Evolutionary conservation across 2,797 vertebrate genomes (phyloP), one percentile per base, ranked within the genome.

Genomic region (Galaxias olidus): DNA sequence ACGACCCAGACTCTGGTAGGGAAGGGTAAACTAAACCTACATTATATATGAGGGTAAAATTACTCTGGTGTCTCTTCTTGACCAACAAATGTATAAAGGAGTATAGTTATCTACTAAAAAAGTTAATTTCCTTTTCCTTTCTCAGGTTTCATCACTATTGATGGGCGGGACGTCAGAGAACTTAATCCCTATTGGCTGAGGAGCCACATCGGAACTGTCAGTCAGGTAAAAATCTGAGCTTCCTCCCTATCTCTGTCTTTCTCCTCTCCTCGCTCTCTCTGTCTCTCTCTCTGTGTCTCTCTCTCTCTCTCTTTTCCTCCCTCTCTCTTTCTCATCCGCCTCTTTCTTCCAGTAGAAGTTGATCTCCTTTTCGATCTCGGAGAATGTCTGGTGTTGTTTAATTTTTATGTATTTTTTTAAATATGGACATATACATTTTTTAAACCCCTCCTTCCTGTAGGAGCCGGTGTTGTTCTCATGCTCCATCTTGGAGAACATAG

Each of bases 391-490:
- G 15, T 43, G 15, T 14, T 43, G 15, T 14, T 43, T 8, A n/a
- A 1, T 40, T 12, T 30, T 13, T 30, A 8, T 15, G 14, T 30
- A 12, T 40, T 10, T 60, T 8, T 49, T 54, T 8, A 9, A 30
- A 30, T 48, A 6, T n/a, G n/a, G n/a, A n/a, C n/a, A n/a, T n/a
- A n/a, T n/a, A n/a, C n/a, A 13, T 42, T 5, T 8, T 63, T 57
- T 6, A 7, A 13, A 9, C 42, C 52, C 1, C 17, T 0, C 10
- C 42, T 71, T 71, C 17, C 62, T 40, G 41, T 68, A 99, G 96
- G 98, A 99, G 84, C 98, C 98, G 0, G 87, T 98, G 72, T 86
- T 99, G 61, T 99, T 99, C 76, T 99, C 97, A 14, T 96, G 95
- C 72, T 98, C 98, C 4, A 92, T 99, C 17, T 92, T 93, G 71